These are phyloP conservation scores for Heliothis subflexa DNA, from an alignment of 1,140 invertebrate species.

Conservation along the genomic window DNA sequence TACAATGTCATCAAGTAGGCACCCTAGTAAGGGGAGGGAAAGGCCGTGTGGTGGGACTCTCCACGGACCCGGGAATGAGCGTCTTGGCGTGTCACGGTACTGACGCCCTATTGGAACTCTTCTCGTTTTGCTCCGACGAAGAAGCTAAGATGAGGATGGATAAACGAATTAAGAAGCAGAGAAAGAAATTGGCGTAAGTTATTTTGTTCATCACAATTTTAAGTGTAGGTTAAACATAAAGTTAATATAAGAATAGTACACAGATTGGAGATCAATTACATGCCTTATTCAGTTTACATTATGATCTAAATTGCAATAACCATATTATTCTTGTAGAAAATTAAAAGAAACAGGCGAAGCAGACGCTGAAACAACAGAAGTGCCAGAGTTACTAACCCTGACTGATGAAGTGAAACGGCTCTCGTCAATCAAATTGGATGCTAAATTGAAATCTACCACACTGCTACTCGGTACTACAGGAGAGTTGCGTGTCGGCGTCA, in stretches of 20 bases:
- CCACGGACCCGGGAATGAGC: constrained; percentile 88
- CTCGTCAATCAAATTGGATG: constrained; percentile 88
- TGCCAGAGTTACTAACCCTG: constrained; percentile 83
- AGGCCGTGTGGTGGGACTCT: constrained; percentile 91
- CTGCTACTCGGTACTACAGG: constrained; percentile 89
- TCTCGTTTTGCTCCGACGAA: constrained; percentile 91
- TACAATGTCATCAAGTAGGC: constrained; percentile 91
- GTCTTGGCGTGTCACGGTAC: constrained; percentile 94
- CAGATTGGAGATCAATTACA: too few species aligned
- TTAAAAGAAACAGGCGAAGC: constrained; percentile 74
- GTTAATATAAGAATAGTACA: background rate
- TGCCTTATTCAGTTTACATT: background rate
- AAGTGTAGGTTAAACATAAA: background rate
- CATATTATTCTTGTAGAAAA: constrained; percentile 62
- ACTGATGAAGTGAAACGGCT: constrained; percentile 92
- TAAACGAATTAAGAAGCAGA: constrained; percentile 93
- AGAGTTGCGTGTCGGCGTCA: constrained; percentile 89
- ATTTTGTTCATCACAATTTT: constrained; percentile 26
- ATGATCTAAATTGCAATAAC: background rate
- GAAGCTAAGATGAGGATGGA: constrained; percentile 89
- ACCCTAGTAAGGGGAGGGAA: constrained; percentile 91
- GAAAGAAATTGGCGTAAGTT: constrained; percentile 88
- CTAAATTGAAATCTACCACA: constrained; percentile 91
- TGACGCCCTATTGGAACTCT: constrained; percentile 94
- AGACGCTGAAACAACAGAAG: constrained; percentile 60